These are phyloP conservation scores for Hydropsyche tenuis DNA, from an alignment of 1,140 invertebrate genomes.

Conservation along the genomic window DNA sequence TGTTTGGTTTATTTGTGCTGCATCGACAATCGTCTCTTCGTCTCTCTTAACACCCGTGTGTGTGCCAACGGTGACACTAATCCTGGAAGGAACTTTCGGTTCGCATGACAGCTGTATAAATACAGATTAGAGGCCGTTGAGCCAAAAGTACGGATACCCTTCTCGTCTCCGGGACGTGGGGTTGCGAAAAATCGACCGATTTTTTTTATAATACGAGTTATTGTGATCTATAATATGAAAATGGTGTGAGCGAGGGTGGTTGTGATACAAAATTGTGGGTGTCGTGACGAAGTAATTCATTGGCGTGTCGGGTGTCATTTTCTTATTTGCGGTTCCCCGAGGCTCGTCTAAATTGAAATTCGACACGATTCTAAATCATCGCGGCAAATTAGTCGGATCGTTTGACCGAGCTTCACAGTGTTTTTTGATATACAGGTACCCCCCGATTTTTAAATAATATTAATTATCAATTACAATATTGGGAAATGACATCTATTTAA, in stretches of 20 bases:
- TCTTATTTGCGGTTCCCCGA: constrained; percentile 30
- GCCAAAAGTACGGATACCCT: constrained; percentile 1
- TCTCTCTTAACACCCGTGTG: constrained; percentile 27
- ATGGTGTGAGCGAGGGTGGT: constrained; percentile 7
- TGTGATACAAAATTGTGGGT: constrained; percentile 15
- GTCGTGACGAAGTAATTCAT: constrained; percentile 5
- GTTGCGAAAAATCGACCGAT: no score
- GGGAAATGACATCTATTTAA: no score
- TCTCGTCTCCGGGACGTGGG: no score
- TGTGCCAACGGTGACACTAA: constrained; percentile 35
- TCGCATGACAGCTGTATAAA: constrained; percentile 44
- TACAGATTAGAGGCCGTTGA: constrained; percentile 39
- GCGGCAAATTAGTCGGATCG: constrained; percentile 8
- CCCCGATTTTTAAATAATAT: not conserved
- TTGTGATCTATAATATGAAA: not conserved
- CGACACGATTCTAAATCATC: constrained; percentile 1
- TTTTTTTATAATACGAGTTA: no score
- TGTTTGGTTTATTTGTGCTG: constrained; percentile 42
- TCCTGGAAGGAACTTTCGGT: constrained; percentile 42
- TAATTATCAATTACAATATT: no score
- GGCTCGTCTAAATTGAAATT: constrained; percentile 25
- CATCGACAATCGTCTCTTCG: constrained; percentile 35
- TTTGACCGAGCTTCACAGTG: not conserved
- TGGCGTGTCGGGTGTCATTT: constrained; percentile 25
- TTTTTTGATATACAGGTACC: not conserved